phyloP scores from a whole-genome alignment of 1,140 invertebrate genomes.

The Leptestheria dahalacensis region DNA sequence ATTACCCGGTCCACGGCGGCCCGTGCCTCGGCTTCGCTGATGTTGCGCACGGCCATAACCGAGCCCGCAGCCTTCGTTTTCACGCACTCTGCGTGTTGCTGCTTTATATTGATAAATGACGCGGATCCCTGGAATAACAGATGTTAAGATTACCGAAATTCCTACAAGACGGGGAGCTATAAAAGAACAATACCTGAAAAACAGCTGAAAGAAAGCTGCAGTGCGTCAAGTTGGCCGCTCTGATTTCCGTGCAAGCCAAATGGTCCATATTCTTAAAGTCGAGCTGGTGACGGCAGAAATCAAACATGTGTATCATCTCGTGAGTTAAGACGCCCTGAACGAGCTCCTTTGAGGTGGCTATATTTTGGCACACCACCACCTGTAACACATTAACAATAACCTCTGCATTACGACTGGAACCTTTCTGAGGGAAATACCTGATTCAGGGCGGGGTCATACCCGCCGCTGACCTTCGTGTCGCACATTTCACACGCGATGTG shows the following conservation, averaged over 20 bases:
- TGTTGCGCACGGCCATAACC: slow-evolving; percentile 59
- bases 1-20: slow-evolving; percentile 54
- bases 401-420: too few species aligned
- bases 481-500: slow-evolving; percentile 89
- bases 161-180: background rate
- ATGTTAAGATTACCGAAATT: too few species aligned
- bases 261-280: slow-evolving; percentile 84
- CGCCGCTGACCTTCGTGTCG: slow-evolving; percentile 62
- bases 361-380: slow-evolving; percentile 86
- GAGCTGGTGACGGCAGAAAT: slow-evolving; percentile 74
- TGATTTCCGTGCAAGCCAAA: slow-evolving; percentile 85
- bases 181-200: slow-evolving; percentile 25
- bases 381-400: slow-evolving; percentile 37
- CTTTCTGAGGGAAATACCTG: too few species aligned
- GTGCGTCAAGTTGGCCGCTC: slow-evolving; percentile 78
- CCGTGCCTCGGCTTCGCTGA: slow-evolving; percentile 51
- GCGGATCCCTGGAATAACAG: slow-evolving; percentile 45
- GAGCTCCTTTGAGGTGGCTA: slow-evolving; percentile 40
- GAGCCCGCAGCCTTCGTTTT: slow-evolving; percentile 71
- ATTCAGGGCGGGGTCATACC: slow-evolving; percentile 77
- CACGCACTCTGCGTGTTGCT: slow-evolving; percentile 73
- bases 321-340: slow-evolving; percentile 69
- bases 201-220: slow-evolving; percentile 73
- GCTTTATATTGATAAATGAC: slow-evolving; percentile 51
- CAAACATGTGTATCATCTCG: slow-evolving; percentile 95